Percentiles rank a stretch among this genome's conserved stretches.
Evolutionary conservation across 2,888 invertebrate species (phyloP).

Genomic region (Pomacea canaliculata): DNA sequence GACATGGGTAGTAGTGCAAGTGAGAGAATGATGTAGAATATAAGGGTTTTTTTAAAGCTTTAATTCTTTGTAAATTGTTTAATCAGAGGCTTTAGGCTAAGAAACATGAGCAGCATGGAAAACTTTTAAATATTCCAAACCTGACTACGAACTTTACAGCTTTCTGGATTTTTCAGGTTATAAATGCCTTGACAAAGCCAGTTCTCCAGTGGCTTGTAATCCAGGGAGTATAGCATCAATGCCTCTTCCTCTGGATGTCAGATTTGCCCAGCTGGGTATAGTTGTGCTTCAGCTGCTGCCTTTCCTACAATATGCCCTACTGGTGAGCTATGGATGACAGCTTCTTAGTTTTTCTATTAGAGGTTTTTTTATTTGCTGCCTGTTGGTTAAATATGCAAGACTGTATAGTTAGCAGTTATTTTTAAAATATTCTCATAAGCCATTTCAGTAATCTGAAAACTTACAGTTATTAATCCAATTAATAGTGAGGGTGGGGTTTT

Average conservation of each 20-base stretch:
- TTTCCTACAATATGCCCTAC: slow-evolving; percentile 43
- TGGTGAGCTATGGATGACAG: slow-evolving; percentile 35
- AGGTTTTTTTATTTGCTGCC: too few species aligned
- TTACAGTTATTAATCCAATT: too few species aligned
- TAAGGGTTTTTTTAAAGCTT: too few species aligned
- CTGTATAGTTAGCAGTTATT: neutral
- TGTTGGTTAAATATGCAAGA: too few species aligned
- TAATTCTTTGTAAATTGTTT: too few species aligned
- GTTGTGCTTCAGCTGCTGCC: slow-evolving; percentile 45
- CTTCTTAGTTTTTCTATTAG: neutral
- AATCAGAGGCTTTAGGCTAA: too few species aligned
- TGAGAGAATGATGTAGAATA: too few species aligned
- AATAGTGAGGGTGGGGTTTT: too few species aligned
- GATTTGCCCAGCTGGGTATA: slow-evolving; percentile 53
- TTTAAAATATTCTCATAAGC: neutral
- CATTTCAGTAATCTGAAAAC: too few species aligned
- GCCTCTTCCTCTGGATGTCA: slow-evolving; percentile 44
- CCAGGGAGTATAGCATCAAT: slow-evolving; percentile 47
- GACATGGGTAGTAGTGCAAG: neutral
- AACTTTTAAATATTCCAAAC: too few species aligned
- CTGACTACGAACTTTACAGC: too few species aligned
- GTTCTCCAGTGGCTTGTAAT: slow-evolving; percentile 42
- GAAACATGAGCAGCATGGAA: too few species aligned
- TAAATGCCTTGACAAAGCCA: slow-evolving; percentile 44
- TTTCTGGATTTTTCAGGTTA: slow-evolving; percentile 37